A percentile compares a stretch with the other conserved stretches of the same genome.
Evolutionary conservation across 2,113 vertebrate species (phyloP).

Genomic region (Corvus cornix): DNA sequence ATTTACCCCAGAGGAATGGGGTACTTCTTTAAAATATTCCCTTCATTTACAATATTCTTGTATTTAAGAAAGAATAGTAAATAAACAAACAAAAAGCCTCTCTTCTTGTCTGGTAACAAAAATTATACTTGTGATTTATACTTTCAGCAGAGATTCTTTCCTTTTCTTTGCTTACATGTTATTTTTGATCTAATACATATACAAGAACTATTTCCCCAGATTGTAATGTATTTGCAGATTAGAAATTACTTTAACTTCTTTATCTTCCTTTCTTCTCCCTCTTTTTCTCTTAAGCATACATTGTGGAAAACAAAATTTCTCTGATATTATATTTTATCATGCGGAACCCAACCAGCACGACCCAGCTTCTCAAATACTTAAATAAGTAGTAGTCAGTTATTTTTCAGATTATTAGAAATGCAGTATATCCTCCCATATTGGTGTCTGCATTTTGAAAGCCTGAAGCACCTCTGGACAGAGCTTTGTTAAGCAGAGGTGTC

Average conservation of each 20-base stretch:
- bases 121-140: slow-evolving; percentile 58
- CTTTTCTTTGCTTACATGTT: slow-evolving; percentile 44
- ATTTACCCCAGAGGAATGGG: neutral
- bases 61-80: neutral
- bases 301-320: slow-evolving; percentile 44
- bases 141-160: slow-evolving; percentile 45
- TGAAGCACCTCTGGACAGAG: neutral
- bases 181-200: slow-evolving; percentile 48
- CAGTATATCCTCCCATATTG: neutral
- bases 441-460: neutral
- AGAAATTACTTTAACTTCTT: slow-evolving; percentile 5
- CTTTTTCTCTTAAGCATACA: slow-evolving; percentile 30
- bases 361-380: neutral
- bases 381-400: neutral
- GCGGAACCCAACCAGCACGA: neutral
- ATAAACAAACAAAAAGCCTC: neutral
- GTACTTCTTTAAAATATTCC: neutral
- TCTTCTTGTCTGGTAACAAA: neutral
- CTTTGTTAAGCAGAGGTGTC: neutral
- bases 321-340: neutral
- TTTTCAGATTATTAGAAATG: neutral
- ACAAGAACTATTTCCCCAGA: slow-evolving; percentile 14
- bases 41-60: neutral
- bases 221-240: slow-evolving; percentile 29
- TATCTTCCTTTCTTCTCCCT: slow-evolving; percentile 9